These are phyloP conservation scores for Coregonus clupeaformis DNA, from an alignment of 2,113 vertebrate species.

Conservation along the genomic window DNA sequence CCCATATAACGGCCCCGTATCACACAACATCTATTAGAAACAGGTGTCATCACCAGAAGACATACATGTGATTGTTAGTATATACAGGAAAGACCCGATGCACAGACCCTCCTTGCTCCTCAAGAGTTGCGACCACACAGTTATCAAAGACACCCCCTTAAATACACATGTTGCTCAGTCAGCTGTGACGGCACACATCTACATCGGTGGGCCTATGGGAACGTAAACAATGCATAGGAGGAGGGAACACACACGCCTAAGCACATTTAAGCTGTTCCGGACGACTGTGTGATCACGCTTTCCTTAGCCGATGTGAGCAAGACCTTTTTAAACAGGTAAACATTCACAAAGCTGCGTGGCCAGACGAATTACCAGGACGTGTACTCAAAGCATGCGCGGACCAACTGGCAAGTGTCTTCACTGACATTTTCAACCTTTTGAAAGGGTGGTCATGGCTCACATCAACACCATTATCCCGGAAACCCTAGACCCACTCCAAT, in stretches of 20 bases:
- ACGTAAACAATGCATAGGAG: slow-evolving; percentile 13
- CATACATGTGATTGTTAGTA: slow-evolving; percentile 6
- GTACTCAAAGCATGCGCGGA: too few relatives aligned
- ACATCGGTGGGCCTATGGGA: slow-evolving; percentile 7
- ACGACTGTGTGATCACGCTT: too few relatives aligned
- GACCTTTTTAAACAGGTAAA: too few relatives aligned
- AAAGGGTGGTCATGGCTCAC: too few relatives aligned
- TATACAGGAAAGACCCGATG: background rate
- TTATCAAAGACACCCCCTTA: slow-evolving; percentile 21
- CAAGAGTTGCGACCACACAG: slow-evolving; percentile 9
- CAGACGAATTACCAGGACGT: too few relatives aligned
- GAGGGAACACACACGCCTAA: background rate
- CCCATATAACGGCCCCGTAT: background rate
- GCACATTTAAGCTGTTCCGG: too few relatives aligned
- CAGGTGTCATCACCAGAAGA: slow-evolving; percentile 1
- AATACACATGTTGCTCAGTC: slow-evolving; percentile 23
- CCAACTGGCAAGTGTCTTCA: too few relatives aligned
- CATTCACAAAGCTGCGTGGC: too few relatives aligned
- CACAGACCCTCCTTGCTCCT: background rate
- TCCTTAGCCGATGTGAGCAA: too few relatives aligned
- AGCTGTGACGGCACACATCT: background rate
- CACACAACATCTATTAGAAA: slow-evolving; percentile 4
- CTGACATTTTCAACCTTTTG: too few relatives aligned
- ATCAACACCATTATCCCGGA: too few relatives aligned
- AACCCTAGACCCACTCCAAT: too few relatives aligned